Base-by-base conservation (phyloP, 2,888 invertebrate species). In the Ochlodes sylvanus region DNA sequence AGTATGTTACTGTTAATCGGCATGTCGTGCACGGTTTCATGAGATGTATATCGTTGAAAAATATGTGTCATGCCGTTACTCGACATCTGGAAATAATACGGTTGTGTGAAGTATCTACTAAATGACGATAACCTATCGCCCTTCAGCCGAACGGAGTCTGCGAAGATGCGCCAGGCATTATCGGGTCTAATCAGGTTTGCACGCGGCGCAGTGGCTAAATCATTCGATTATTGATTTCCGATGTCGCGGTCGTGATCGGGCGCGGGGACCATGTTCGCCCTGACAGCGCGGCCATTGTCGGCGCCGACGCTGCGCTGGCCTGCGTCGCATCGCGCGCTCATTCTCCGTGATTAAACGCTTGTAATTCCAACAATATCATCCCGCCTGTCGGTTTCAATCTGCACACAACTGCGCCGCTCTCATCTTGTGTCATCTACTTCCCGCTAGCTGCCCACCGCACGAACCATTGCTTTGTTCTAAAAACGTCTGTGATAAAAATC, bases 181-280 rank as follows among this genome's bases (percentile, higher is more conserved):
- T 92, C 92, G 90, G 90, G 87, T 89, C 92, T 90, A 92, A 92
- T 93, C 92, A 89, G 90, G 90, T 92, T 92, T 92, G 92, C 92
- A 93, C 91, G 92, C 90, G 92, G 90, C 86, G 89, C 92, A 84
- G 92, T 92, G 92, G 92, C 92, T 91, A 90, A 92, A 92, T 92
- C 91, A 92, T 91, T 83, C 92, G 90, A 90, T 93, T 93, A 93
- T 92, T 93, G 93, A 93, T 92, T 92, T 92, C 90, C 89, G 85
- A 92, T 91, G 93, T 92, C 90, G 90, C 91, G 92, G 91, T 93
- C 93, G 92, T 93, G 93, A 92, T 90, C 92, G 84, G 84, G 86
- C 89, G 85, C 87, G 80, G 84, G 77, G 86, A 83, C 83, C 19
- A 81, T 85, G 87, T 87, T 82, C 87, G 85, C 81, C 91, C 90